Conservation (phyloP, 2,888 invertebrate genomes). For the Strigamia transsilvanica region DNA sequence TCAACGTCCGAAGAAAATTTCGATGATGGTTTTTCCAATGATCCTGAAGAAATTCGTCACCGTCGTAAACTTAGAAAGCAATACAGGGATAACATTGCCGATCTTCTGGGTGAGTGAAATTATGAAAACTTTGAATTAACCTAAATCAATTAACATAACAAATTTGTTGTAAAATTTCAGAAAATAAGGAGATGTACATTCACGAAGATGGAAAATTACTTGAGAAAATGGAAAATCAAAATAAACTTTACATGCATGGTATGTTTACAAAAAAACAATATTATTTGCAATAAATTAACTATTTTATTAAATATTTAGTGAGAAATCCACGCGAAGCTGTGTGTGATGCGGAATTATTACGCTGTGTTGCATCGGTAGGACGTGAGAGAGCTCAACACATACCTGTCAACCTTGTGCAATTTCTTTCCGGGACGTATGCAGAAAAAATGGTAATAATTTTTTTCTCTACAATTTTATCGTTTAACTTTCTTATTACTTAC, state of each 20-base stretch:
- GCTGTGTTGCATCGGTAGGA: background rate
- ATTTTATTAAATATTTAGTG: background rate
- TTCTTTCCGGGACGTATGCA: background rate
- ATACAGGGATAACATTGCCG: background rate
- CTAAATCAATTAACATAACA: background rate
- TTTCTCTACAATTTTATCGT: background rate
- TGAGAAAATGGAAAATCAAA: background rate
- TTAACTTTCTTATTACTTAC: too few species aligned
- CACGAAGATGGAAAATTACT: background rate
- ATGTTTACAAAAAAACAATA: background rate
- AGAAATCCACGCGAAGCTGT: conserved; percentile 16
- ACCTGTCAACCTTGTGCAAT: conserved; percentile 30
- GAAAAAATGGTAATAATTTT: conserved; percentile 32
- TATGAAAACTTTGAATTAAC: background rate
- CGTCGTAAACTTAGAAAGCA: background rate
- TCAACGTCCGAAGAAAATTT: background rate
- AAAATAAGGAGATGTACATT: background rate
- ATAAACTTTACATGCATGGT: background rate
- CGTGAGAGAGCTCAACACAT: background rate
- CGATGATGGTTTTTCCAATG: background rate
- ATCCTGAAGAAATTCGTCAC: background rate
- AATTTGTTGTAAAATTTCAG: background rate
- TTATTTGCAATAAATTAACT: background rate
- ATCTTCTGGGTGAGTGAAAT: background rate
- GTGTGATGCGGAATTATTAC: background rate